These are phyloP conservation scores for Dendrolimus punctatus DNA, from an alignment of 1,140 invertebrate genomes.

Conservation along the genomic window DNA sequence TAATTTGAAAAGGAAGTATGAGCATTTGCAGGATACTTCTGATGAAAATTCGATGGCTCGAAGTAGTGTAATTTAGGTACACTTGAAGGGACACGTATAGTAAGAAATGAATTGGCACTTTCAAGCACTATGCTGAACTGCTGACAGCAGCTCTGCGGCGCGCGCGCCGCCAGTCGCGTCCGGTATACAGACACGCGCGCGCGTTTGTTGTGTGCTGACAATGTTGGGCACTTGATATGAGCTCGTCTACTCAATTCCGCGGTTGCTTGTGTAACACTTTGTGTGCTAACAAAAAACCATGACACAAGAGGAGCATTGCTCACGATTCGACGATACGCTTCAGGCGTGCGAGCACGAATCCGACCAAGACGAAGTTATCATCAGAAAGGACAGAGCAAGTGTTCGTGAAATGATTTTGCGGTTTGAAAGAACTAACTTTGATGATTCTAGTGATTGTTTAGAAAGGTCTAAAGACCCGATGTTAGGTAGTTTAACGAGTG, in stretches of 20 bases:
- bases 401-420: slow-evolving; percentile 61
- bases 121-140: slow-evolving; percentile 2
- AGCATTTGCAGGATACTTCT: too few species aligned
- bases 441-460: slow-evolving; percentile 47
- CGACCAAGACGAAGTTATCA: slow-evolving; percentile 49
- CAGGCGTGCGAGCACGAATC: slow-evolving; percentile 35
- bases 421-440: slow-evolving; percentile 46
- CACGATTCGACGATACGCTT: slow-evolving; percentile 34
- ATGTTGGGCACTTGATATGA: slow-evolving; percentile 45
- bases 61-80: too few species aligned
- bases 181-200: slow-evolving; percentile 31
- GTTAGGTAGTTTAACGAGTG: slow-evolving; percentile 52
- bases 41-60: too few species aligned
- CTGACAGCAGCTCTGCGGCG: slow-evolving; percentile 24
- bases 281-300: slow-evolving; percentile 34
- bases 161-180: slow-evolving; percentile 49
- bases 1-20: too few species aligned
- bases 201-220: slow-evolving; percentile 37
- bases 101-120: too few species aligned
- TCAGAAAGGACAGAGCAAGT: slow-evolving; percentile 45
- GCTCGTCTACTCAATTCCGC: slow-evolving; percentile 26
- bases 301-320: slow-evolving; percentile 50
- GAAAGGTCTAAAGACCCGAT: slow-evolving; percentile 41
- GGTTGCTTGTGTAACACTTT: slow-evolving; percentile 42
- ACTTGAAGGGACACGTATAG: too few species aligned